Evolutionary conservation across 2,888 invertebrate genomes (phyloP), one percentile per base, ranked within the genome.

Genomic region (Clistopyga incitator): DNA sequence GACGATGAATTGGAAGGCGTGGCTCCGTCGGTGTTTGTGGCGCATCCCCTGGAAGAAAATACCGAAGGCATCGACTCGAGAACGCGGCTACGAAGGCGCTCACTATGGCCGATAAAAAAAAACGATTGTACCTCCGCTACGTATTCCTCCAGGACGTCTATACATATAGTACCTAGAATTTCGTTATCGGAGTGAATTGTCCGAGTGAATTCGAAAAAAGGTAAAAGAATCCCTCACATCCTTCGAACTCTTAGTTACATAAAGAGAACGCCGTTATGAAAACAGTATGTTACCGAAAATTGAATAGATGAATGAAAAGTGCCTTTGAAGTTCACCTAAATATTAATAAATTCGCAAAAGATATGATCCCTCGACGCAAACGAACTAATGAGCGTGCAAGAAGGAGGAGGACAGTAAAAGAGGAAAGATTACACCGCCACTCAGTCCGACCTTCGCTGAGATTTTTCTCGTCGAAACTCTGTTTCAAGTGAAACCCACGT

Each of bases 1-100:
- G 68, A 59, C 83, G 68, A 80, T 78, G 84, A 86, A 85, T 83
- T 81, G 82, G 67, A 77, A 77, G 84, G 84, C 84, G 86, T 86
- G 81, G 80, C 64, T 42, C 29, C 47, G 18, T 52, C 34, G 50
- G 50, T 47, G 61, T 50, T 74, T 64, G 34, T 38, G 56, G 56
- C 78, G 78, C 78, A 59, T 82, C 78, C 78, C 77, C 20, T 13
- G 47, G 54, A 78, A 78, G 82, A 82, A 79, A 38, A 79, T 79
- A 82, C 81, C 42, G 76, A 64, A 74, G 50, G 59, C 42, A 64
- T 65, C 68, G 56, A 72, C 42, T 56, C 38, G 50, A 25, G 52
- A 42, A 56, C 54, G 59, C 20, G 29, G 34, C 61, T 74, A 18
- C 74, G 23, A 59, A 47, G 11, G 42, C 38, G 23, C 15, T 45